phyloP scores from a whole-genome alignment of 2,797 vertebrate genomes.

The Rhincodon typus region DNA sequence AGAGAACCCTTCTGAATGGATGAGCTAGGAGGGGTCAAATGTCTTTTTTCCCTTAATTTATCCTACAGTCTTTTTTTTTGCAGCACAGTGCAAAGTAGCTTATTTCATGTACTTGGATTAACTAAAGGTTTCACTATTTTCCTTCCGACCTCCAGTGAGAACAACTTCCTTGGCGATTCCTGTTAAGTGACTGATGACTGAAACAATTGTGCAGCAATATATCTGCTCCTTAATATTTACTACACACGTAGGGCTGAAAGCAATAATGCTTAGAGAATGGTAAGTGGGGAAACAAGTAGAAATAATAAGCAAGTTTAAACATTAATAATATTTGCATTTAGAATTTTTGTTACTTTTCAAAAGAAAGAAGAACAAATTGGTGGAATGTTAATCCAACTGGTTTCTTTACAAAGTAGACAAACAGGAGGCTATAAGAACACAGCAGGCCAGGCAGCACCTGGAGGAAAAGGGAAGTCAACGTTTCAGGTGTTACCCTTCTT shows the following conservation, averaged over 20 bases:
- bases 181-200: background rate
- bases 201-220: background rate
- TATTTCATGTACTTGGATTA: background rate
- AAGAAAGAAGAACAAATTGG: background rate
- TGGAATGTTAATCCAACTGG: background rate
- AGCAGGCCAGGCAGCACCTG: no score
- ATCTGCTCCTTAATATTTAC: background rate
- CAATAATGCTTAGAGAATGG: background rate
- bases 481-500: no score
- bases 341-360: background rate
- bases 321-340: background rate
- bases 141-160: background rate
- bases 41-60: background rate
- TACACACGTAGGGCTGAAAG: background rate
- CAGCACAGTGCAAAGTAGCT: background rate
- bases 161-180: background rate
- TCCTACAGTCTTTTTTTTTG: background rate
- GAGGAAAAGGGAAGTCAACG: no score
- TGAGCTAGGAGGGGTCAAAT: background rate
- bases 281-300: background rate
- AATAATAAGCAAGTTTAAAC: background rate
- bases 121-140: background rate
- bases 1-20: background rate
- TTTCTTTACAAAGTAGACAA: background rate
- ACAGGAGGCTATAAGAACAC: no score